Percentiles rank a stretch among this genome's conserved stretches.
Evolutionary conservation across 2,888 invertebrate species (phyloP).

Genomic region (Eupithecia tripunctaria): DNA sequence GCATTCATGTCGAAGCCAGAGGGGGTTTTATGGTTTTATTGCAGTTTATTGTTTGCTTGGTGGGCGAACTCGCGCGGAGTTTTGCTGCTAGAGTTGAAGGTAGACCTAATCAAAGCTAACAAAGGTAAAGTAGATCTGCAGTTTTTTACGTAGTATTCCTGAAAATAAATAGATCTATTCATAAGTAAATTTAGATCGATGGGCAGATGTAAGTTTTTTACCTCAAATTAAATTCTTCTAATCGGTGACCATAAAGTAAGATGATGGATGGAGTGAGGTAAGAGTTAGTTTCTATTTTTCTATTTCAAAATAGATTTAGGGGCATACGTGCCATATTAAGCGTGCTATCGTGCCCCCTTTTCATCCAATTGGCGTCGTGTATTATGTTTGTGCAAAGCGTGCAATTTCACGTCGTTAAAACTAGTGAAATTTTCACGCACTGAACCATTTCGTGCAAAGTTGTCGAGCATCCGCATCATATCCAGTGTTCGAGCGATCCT

Average conservation of each 20-base stretch:
- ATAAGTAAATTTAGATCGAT: too few relatives aligned
- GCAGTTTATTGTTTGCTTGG: background rate
- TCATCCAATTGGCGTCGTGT: conserved; percentile 7
- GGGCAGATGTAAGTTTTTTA: too few relatives aligned
- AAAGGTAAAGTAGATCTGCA: background rate
- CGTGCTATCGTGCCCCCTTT: background rate
- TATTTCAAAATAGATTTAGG: background rate
- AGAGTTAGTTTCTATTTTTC: background rate
- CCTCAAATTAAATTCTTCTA: too few relatives aligned
- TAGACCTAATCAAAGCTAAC: too few relatives aligned
- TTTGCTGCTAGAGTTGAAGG: background rate
- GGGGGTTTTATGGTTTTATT: too few relatives aligned
- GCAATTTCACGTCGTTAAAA: conserved; percentile 49
- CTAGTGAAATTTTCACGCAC: conserved; percentile 40
- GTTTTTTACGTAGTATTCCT: too few relatives aligned
- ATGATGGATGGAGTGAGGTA: background rate
- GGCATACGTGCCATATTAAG: conserved; percentile 12
- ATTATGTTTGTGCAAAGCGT: conserved; percentile 42
- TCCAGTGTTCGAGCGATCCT: conserved; percentile 37
- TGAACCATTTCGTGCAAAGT: conserved; percentile 49
- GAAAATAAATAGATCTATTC: too few relatives aligned
- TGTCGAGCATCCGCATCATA: conserved; percentile 36
- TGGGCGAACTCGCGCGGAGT: background rate
- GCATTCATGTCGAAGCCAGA: too few relatives aligned
- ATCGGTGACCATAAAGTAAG: too few relatives aligned